These are phyloP conservation scores for Spatulosminthurus flaviceps DNA, from an alignment of 2,888 invertebrate species.

Conservation along the genomic window DNA sequence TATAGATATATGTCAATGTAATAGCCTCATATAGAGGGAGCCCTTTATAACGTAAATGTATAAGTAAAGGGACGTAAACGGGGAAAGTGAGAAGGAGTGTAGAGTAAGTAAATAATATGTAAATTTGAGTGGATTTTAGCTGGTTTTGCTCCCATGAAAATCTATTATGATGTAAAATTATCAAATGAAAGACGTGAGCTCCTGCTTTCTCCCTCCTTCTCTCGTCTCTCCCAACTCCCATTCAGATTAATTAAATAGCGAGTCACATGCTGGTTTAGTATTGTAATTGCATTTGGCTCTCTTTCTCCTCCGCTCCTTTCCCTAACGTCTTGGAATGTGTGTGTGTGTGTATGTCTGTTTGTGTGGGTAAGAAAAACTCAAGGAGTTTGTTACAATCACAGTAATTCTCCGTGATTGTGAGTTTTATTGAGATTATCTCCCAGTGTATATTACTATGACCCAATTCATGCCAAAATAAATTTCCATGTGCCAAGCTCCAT, in stretches of 20 bases:
- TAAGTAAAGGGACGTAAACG: no score
- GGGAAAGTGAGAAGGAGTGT: not conserved
- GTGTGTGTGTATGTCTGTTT: not conserved
- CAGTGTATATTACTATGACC: not conserved
- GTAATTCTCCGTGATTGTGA: slow-evolving; percentile 25
- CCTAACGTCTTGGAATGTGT: not conserved
- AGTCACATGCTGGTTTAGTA: slow-evolving; percentile 33
- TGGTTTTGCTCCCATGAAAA: slow-evolving; percentile 13
- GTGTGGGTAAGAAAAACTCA: not conserved
- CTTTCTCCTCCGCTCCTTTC: not conserved
- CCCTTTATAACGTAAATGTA: no score
- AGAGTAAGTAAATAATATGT: not conserved
- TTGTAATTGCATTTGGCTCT: slow-evolving; percentile 18
- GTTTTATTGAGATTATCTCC: slow-evolving; percentile 30
- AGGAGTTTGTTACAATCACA: slow-evolving; percentile 9
- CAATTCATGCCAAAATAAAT: slow-evolving; percentile 18
- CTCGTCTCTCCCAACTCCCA: slow-evolving; percentile 30
- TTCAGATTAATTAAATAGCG: slow-evolving; percentile 40
- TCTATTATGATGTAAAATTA: slow-evolving; percentile 28
- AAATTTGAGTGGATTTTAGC: slow-evolving; percentile 2
- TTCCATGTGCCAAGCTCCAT: not conserved
- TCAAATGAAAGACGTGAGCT: slow-evolving; percentile 24
- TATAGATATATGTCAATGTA: not conserved
- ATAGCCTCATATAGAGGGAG: not conserved
- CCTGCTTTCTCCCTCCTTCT: not conserved